phyloP scores from a whole-genome alignment of 2,113 vertebrate genomes.

The Silurus asotus region DNA sequence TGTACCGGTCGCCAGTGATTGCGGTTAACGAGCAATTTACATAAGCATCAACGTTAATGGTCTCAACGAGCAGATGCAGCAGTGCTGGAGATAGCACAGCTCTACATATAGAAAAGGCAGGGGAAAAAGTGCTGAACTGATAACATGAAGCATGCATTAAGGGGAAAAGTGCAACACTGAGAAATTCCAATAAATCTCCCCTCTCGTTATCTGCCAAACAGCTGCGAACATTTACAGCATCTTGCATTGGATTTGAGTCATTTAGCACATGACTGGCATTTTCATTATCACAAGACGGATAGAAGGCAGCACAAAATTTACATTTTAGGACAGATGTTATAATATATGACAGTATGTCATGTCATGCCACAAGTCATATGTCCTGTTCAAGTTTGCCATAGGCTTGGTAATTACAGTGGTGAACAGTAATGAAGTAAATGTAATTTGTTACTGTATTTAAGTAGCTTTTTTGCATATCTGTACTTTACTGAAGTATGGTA shows the following conservation, averaged over 20 bases:
- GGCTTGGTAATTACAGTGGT: no score
- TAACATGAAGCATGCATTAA: neutral
- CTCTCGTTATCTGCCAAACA: constrained; percentile 4
- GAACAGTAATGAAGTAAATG: no score
- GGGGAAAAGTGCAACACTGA: neutral
- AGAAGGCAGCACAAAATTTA: neutral
- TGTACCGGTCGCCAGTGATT: constrained; percentile 36
- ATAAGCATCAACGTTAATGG: constrained; percentile 39
- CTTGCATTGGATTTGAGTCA: neutral
- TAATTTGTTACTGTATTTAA: no score
- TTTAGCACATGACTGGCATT: neutral
- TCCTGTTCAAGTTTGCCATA: neutral
- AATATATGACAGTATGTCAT: neutral
- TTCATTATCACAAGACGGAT: neutral
- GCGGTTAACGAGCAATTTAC: constrained; percentile 46
- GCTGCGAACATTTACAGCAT: neutral
- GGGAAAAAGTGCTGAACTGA: constrained; percentile 14
- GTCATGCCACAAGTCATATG: neutral
- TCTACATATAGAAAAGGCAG: constrained; percentile 35
- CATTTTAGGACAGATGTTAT: constrained; percentile 4
- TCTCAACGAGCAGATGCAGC: constrained; percentile 23
- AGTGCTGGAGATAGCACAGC: neutral
- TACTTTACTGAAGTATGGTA: no score
- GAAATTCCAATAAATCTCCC: neutral
- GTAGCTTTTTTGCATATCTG: no score